Evolutionary conservation across 2,113 vertebrate species (phyloP).

Genomic region (Hippocampus comes): DNA sequence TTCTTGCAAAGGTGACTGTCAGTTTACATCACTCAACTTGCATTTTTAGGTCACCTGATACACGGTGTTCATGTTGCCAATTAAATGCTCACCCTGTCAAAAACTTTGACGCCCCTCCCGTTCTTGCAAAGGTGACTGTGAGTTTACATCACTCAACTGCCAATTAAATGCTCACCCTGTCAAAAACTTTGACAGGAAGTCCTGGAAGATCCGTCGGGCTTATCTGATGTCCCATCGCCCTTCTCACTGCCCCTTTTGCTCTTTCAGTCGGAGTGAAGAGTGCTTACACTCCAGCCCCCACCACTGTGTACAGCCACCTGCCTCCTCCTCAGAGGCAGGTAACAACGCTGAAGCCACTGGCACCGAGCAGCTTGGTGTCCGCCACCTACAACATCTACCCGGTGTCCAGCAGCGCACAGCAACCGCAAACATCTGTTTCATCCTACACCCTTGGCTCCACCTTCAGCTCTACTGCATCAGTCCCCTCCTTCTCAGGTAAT

Average conservation of each 20-base stretch:
- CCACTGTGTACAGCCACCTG: slow-evolving; percentile 61
- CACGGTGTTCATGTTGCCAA: not conserved
- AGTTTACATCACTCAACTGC: too few species aligned
- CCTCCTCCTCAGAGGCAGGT: slow-evolving; percentile 69
- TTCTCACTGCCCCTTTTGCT: not conserved
- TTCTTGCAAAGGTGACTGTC: not conserved
- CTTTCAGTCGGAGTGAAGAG: slow-evolving; percentile 63
- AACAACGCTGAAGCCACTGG: slow-evolving; percentile 60
- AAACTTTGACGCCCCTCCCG: too few species aligned
- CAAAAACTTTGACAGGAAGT: slow-evolving; percentile 12
- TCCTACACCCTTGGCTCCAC: slow-evolving; percentile 70
- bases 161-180: slow-evolving; percentile 10
- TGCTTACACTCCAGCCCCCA: slow-evolving; percentile 58
- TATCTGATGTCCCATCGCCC: slow-evolving; percentile 12
- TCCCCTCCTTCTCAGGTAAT: slow-evolving; percentile 70
- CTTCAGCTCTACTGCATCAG: slow-evolving; percentile 60
- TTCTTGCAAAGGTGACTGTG: too few species aligned
- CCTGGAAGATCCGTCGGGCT: not conserved
- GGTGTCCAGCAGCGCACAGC: slow-evolving; percentile 62
- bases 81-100: slow-evolving; percentile 15
- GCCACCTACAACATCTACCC: slow-evolving; percentile 72
- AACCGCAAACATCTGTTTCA: slow-evolving; percentile 57
- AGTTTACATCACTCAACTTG: not conserved
- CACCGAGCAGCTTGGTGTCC: slow-evolving; percentile 57
- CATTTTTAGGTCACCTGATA: slow-evolving; percentile 3